These are phyloP conservation scores for Cetonia aurata DNA, from an alignment of 2,888 invertebrate genomes.

Conservation along the genomic window DNA sequence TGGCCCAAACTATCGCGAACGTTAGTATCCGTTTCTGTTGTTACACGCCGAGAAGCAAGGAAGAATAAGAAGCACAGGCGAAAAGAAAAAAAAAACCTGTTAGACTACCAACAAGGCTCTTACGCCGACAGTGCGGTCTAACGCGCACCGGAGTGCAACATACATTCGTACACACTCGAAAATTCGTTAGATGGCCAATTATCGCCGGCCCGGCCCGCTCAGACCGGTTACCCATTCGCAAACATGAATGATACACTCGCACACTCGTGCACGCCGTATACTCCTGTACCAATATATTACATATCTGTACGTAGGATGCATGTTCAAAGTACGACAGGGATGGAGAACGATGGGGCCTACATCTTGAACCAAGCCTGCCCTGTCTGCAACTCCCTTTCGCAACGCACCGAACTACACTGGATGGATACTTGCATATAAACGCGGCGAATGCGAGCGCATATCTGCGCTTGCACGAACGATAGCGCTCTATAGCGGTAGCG, in stretches of 20 bases:
- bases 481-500: conserved; percentile 22
- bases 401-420: conserved; percentile 12
- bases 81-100: conserved; percentile 50
- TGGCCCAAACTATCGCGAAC: not conserved
- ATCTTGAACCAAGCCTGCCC: conserved; percentile 15
- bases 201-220: conserved; percentile 38
- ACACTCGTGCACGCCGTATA: conserved; percentile 6
- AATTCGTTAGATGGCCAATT: conserved; percentile 46
- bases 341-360: conserved; percentile 22
- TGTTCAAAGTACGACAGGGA: conserved; percentile 16
- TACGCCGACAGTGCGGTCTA: conserved; percentile 40
- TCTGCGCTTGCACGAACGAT: conserved; percentile 55
- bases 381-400: conserved; percentile 27
- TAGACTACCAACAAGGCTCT: conserved; percentile 49
- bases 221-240: conserved; percentile 43
- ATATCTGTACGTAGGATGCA: conserved; percentile 8
- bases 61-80: conserved; percentile 43
- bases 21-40: conserved; percentile 23
- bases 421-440: conserved; percentile 46
- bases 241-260: conserved; percentile 36
- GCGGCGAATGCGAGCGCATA: conserved; percentile 49
- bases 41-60: not conserved
- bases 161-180: conserved; percentile 41
- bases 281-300: conserved; percentile 8
- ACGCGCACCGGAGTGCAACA: conserved; percentile 27